Evolutionary conservation across 2,888 invertebrate species (phyloP), one percentile per base, ranked within the genome.

Genomic region (Plusia festucae): DNA sequence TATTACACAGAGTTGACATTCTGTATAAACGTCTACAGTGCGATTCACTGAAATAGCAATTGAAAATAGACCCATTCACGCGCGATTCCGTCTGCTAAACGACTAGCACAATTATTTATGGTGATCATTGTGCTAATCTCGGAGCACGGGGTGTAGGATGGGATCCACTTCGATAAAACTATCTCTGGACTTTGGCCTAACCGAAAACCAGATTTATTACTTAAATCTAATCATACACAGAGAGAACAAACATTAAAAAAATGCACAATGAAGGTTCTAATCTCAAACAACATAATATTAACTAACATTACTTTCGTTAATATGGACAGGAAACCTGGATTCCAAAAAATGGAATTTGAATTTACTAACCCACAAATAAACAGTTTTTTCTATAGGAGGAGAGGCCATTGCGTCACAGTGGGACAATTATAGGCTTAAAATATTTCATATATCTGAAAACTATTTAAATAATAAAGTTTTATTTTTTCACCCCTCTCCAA

Each of bases 51-150:
- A 72, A 73, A 76, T 72, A 66, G 56, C 62, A 62, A 58, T 72
- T 72, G 44, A 55, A 78, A 73, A 69, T 73, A 73, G 40, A 44
- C 49, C 55, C 55, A 66, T 61, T 58, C 65, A 71, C 57, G 40
- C 20, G 53, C 59, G 59, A 65, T 57, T 34, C 13, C 55, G 72
- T 68, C 64, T 64, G 52, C 22, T 77, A 60, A 64, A 72, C 16
- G 58, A 68, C 58, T 67, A 44, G 58, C 46, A 27, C 49, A 49
- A 62, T 76, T 55, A 76, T 73, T 58, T 71, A 76, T 62, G 53
- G 60, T 32, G 18, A 60, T 57, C 27, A 65, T 76, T 66, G 22
- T 66, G 46, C 60, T 76, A 62, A 34, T 60, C 13, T 66, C 57
- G 13, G 53, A 34, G 9, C 27, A 18, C 20, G 9, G 11, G 3